A percentile compares a stretch with the other conserved stretches of the same genome.
Conservation (phyloP, 1,140 invertebrate species). For the Alviniconcha marisindica region DNA sequence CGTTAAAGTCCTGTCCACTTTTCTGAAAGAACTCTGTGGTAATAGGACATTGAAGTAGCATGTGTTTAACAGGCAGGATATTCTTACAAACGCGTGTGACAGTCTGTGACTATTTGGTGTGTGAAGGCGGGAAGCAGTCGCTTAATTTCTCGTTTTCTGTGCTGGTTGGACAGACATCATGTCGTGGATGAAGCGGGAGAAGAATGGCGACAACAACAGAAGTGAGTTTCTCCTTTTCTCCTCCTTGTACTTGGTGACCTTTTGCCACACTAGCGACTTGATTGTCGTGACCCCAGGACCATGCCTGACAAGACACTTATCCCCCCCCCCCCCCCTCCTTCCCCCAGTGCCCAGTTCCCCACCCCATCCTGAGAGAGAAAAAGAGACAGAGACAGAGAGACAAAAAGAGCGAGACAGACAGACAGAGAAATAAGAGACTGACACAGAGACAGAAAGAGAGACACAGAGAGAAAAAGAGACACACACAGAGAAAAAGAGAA, state of each 20-base stretch:
- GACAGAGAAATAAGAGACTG: no score
- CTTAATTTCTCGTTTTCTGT: no score
- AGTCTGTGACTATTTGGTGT: background rate
- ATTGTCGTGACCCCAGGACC: background rate
- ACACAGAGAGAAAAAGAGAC: no score
- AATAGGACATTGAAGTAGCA: background rate
- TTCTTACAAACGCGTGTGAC: background rate
- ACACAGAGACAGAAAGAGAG: no score
- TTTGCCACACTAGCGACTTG: background rate
- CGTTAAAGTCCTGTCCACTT: background rate
- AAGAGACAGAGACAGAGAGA: no score
- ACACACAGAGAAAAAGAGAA: no score
- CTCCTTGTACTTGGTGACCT: background rate
- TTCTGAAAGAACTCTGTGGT: background rate
- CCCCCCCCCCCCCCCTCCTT: no score
- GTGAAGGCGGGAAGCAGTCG: no score
- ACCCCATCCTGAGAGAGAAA: no score
- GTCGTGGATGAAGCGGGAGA: conserved; percentile 30
- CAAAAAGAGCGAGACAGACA: no score
- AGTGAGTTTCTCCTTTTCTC: conserved; percentile 13
- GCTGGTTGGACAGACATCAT: conserved; percentile 37
- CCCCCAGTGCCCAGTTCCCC: no score
- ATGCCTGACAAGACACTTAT: no score
- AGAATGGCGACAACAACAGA: conserved; percentile 34
- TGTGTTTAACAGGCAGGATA: background rate